phyloP scores from a whole-genome alignment of 1,140 invertebrate genomes.

The Ganaspis sp. region DNA sequence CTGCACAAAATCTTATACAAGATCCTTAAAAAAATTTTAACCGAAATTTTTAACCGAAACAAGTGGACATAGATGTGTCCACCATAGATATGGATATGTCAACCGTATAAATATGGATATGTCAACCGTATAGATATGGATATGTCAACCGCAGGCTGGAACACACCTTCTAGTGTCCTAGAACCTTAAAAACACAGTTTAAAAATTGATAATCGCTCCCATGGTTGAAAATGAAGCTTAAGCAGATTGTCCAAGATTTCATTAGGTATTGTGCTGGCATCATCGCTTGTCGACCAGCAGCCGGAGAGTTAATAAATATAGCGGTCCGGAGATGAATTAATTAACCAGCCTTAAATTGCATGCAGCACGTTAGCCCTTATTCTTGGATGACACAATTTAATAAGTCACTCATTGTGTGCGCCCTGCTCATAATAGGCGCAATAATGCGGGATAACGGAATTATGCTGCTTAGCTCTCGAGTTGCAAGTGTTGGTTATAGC shows the following conservation, averaged over 20 bases:
- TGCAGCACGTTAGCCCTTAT: conserved; percentile 60
- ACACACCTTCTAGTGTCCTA: too few species aligned
- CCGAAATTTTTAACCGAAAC: too few species aligned
- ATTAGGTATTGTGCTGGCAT: conserved; percentile 53
- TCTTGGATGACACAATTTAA: conserved; percentile 63
- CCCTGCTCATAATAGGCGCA: conserved; percentile 48
- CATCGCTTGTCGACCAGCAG: conserved; percentile 32
- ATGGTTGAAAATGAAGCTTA: background rate
- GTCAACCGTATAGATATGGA: too few species aligned
- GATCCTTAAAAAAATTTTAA: too few species aligned
- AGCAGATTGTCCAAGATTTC: conserved; percentile 57
- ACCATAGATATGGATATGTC: too few species aligned
- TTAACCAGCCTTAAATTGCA: conserved; percentile 60
- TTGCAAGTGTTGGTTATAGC: background rate
- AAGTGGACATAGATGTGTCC: too few species aligned
- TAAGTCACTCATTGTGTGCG: conserved; percentile 55
- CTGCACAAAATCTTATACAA: too few species aligned
- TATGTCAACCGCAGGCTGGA: too few species aligned
- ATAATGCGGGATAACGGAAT: conserved; percentile 60
- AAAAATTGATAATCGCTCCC: too few species aligned
- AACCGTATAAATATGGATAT: too few species aligned
- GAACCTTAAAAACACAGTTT: background rate
- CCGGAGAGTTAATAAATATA: conserved; percentile 44
- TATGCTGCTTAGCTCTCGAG: conserved; percentile 42
- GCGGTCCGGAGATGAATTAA: conserved; percentile 57